These are phyloP conservation scores for Drosophila nigricruria DNA, from an alignment of 2,888 invertebrate species.

Conservation along the genomic window DNA sequence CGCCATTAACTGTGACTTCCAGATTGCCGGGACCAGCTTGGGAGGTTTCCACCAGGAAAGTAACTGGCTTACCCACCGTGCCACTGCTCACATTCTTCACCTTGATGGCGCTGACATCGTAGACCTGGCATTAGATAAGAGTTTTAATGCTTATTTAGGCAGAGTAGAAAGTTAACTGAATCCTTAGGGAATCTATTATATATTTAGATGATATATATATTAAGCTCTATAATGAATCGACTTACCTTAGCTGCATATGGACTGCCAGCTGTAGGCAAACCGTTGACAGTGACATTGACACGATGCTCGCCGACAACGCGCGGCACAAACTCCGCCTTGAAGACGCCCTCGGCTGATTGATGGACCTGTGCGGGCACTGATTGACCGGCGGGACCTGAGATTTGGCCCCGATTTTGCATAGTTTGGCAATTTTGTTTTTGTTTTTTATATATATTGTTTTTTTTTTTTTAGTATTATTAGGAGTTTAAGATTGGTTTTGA, in stretches of 20 bases:
- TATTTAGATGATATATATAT: not conserved
- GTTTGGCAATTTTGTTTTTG: slow-evolving; percentile 12
- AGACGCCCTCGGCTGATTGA: slow-evolving; percentile 92
- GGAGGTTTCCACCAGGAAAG: slow-evolving; percentile 98
- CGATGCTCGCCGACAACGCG: slow-evolving; percentile 96
- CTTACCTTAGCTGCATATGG: slow-evolving; percentile 95
- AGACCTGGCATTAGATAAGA: slow-evolving; percentile 87
- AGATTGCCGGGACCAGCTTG: slow-evolving; percentile 99
- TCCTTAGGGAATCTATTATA: not conserved
- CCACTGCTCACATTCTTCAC: slow-evolving; percentile 96
- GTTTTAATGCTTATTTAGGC: not conserved
- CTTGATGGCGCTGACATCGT: slow-evolving; percentile 96
- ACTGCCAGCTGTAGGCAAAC: slow-evolving; percentile 94
- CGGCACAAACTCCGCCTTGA: slow-evolving; percentile 96
- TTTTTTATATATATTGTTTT: slow-evolving; percentile 29
- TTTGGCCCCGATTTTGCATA: slow-evolving; percentile 31
- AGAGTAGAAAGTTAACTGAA: too few species aligned
- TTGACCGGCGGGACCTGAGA: slow-evolving; percentile 94
- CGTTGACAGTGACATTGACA: slow-evolving; percentile 93
- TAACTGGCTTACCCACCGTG: slow-evolving; percentile 95
- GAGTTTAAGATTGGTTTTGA: slow-evolving; percentile 23
- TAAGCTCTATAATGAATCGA: not conserved
- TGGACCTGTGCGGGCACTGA: slow-evolving; percentile 95
- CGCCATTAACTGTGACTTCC: slow-evolving; percentile 99
- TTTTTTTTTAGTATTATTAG: slow-evolving; percentile 41